These are phyloP conservation scores for Peromyscus nudipes DNA, from an alignment of 2,797 vertebrate species.

Conservation along the genomic window DNA sequence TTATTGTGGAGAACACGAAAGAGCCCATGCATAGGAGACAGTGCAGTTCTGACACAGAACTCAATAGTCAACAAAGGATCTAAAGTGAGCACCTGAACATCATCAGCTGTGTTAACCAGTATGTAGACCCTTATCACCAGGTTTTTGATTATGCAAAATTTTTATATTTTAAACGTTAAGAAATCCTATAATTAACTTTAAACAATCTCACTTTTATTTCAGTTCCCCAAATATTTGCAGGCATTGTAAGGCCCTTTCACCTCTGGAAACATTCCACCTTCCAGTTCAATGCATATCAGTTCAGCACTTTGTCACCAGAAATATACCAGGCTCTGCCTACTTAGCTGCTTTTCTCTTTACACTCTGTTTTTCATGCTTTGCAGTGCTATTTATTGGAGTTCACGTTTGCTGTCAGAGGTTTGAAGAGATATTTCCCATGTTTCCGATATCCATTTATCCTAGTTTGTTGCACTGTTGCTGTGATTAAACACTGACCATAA, in stretches of 20 bases:
- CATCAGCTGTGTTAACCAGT: neutral
- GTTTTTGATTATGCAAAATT: neutral
- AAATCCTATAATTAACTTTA: neutral
- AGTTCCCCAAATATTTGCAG: neutral
- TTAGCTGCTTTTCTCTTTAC: neutral
- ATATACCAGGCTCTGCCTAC: neutral
- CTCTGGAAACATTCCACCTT: fast-evolving
- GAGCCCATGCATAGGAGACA: neutral
- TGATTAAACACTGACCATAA: too few species aligned
- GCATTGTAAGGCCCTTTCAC: neutral
- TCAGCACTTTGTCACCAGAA: neutral
- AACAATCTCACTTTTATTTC: neutral
- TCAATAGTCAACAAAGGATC: neutral
- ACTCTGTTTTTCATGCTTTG: neutral
- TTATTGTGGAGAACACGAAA: neutral
- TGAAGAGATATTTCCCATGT: neutral
- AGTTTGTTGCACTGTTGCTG: too few species aligned
- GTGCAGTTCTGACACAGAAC: neutral
- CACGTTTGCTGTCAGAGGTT: neutral
- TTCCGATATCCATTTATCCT: neutral
- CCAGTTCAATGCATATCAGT: neutral
- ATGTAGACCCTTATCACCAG: neutral
- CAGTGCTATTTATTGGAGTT: neutral
- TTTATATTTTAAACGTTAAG: neutral
- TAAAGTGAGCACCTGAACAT: neutral